Percentiles rank a stretch among this genome's conserved stretches.
Conservation (phyloP, 2,113 vertebrate species). For the Nycticryphes semicollaris region DNA sequence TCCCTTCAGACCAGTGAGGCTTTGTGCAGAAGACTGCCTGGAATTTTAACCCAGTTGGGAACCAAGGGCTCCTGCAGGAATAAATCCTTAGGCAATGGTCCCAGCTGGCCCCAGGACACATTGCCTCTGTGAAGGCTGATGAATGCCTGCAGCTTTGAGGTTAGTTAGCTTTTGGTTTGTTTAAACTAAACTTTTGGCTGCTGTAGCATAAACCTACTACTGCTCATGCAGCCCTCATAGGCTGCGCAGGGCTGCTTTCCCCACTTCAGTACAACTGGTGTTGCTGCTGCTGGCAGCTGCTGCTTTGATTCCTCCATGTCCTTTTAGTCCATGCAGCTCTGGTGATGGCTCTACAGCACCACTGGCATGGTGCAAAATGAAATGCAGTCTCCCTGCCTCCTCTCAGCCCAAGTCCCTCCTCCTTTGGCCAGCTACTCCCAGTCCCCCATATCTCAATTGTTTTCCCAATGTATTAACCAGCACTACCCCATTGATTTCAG, state of each 20-base stretch:
- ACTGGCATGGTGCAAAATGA: background rate
- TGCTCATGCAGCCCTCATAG: background rate
- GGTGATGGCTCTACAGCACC: background rate
- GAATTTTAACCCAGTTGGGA: conserved; percentile 20
- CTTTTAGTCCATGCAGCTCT: background rate
- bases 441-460: background rate
- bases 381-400: background rate
- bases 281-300: background rate
- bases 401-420: background rate
- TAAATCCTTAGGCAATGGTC: conserved; percentile 35
- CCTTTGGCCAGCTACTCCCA: background rate
- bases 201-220: conserved; percentile 57
- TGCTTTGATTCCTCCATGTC: background rate
- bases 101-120: conserved; percentile 11
- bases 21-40: conserved; percentile 33
- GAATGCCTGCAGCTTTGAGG: conserved; percentile 40
- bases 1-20: background rate
- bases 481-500: background rate
- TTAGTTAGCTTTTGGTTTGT: conserved; percentile 53
- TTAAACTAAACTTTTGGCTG: conserved; percentile 58
- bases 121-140: conserved; percentile 36
- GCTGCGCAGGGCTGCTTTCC: conserved; percentile 19
- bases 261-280: background rate
- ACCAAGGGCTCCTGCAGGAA: background rate
- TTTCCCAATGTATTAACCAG: background rate